Conservation (phyloP, 2,888 invertebrate genomes). For the Oasisia sp. region DNA sequence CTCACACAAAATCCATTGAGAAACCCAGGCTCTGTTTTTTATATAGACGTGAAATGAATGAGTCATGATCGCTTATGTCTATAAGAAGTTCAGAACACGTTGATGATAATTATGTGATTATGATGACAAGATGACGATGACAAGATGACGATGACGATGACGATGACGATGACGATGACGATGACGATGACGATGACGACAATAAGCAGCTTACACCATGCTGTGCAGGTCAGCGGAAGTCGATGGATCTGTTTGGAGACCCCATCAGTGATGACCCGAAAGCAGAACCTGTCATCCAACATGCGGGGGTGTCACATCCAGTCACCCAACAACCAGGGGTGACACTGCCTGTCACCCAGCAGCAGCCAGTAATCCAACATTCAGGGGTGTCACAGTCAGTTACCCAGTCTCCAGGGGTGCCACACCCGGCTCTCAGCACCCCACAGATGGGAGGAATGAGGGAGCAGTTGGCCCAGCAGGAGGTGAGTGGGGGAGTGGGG, state of each 20-base stretch:
- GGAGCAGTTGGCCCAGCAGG: background rate
- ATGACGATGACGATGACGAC: no score
- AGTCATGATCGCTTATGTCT: no score
- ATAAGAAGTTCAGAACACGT: no score
- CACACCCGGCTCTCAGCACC: background rate
- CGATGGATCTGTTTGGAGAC: background rate
- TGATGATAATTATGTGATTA: no score
- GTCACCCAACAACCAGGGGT: background rate
- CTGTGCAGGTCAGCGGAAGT: background rate
- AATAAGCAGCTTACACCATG: no score
- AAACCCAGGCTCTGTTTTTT: no score
- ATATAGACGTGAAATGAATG: no score
- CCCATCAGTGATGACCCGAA: background rate
- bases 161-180: no score
- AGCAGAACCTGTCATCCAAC: background rate
- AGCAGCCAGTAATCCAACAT: background rate
- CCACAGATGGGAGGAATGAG: background rate
- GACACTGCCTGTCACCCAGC: background rate
- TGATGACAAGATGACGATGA: no score
- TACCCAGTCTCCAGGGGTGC: background rate
- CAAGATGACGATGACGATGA: no score
- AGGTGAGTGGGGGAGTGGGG: background rate
- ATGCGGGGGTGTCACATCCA: background rate
- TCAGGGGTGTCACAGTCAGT: background rate
- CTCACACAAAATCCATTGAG: no score